Conservation (phyloP, 2,888 invertebrate species). For the Caenorhabditis macrosperma region DNA sequence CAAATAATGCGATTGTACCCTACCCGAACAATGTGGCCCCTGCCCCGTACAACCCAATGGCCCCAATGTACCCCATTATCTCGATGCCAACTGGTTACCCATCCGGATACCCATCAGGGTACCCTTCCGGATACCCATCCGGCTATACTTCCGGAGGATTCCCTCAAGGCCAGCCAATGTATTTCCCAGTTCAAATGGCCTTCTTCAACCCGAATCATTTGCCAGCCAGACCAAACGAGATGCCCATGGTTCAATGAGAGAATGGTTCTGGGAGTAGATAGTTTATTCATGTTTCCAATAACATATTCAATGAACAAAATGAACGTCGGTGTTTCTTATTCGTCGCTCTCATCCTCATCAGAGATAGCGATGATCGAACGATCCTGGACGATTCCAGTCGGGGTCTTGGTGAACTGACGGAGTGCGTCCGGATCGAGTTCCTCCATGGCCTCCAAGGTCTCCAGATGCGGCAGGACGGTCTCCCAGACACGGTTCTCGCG, state of each 20-base stretch:
- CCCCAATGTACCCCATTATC: constrained; percentile 11
- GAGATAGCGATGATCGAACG: constrained; percentile 36
- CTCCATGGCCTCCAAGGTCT: constrained; percentile 80
- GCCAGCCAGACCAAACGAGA: constrained; percentile 7
- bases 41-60: constrained; percentile 4
- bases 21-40: constrained; percentile 9
- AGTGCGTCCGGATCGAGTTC: constrained; percentile 78
- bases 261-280: neutral
- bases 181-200: constrained; percentile 27
- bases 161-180: constrained; percentile 32
- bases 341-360: constrained; percentile 32
- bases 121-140: too few relatives aligned
- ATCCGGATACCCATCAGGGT: neutral
- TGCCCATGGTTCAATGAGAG: constrained; percentile 33
- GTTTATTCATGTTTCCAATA: constrained; percentile 1
- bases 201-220: constrained; percentile 26
- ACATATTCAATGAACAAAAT: neutral
- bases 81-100: constrained; percentile 11
- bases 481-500: constrained; percentile 83
- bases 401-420: constrained; percentile 68
- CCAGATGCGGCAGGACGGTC: constrained; percentile 82
- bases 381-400: constrained; percentile 68
- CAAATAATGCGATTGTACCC: constrained; percentile 7
- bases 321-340: neutral
- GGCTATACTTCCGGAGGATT: too few relatives aligned